phyloP scores from a whole-genome alignment of 1,140 invertebrate genomes.

The Bombus balteatus region DNA sequence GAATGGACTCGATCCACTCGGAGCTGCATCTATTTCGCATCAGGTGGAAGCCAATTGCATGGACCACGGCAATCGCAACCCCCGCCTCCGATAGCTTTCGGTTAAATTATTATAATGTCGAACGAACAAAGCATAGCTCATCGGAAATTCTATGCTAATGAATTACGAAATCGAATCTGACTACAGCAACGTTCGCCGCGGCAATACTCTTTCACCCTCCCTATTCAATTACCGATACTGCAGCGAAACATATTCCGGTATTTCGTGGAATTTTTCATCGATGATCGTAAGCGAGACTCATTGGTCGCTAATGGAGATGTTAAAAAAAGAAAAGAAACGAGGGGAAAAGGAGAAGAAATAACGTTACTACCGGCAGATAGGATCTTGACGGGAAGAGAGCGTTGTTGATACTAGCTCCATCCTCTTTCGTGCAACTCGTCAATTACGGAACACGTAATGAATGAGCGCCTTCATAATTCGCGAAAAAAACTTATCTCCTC shows the following conservation, averaged over 20 bases:
- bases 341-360: neutral
- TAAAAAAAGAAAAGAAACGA: neutral
- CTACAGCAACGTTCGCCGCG: conserved; percentile 6
- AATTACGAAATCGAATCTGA: conserved; percentile 59
- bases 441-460: conserved; percentile 67
- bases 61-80: conserved; percentile 42
- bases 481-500: conserved; percentile 58
- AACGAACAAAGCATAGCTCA: conserved; percentile 53
- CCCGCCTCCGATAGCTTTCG: conserved; percentile 15
- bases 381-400: conserved; percentile 33
- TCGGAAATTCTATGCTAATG: conserved; percentile 64
- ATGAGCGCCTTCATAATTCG: conserved; percentile 62
- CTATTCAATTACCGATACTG: conserved; percentile 1
- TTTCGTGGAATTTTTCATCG: neutral
- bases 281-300: neutral
- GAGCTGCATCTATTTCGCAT: conserved; percentile 67
- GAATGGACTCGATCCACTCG: conserved; percentile 49
- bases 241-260: neutral
- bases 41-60: conserved; percentile 59
- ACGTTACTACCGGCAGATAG: conserved; percentile 20
- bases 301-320: neutral
- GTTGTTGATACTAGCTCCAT: conserved; percentile 41
- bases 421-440: conserved; percentile 50
- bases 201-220: neutral
- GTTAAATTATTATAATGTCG: conserved; percentile 65